These are phyloP conservation scores for Electrophaes corylata DNA, from an alignment of 2,888 invertebrate genomes.

Conservation along the genomic window DNA sequence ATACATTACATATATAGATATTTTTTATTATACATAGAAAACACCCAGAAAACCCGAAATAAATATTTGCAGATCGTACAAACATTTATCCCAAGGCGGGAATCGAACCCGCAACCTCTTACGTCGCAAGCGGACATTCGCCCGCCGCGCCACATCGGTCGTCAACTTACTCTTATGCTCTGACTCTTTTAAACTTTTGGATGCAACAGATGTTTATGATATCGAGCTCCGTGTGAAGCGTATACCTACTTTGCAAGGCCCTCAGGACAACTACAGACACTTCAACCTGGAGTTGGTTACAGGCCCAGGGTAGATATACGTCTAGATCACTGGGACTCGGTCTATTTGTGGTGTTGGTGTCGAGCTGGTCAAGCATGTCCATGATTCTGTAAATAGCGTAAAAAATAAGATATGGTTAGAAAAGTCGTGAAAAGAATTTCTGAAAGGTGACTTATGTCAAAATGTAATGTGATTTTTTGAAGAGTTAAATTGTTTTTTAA, in stretches of 20 bases:
- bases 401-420: conserved; percentile 7
- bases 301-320: conserved; percentile 58
- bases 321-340: conserved; percentile 44
- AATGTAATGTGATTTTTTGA: not conserved
- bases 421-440: not conserved
- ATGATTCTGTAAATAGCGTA: conserved; percentile 13
- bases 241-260: conserved; percentile 11
- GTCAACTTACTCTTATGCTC: too few species aligned
- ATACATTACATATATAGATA: too few species aligned
- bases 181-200: too few species aligned
- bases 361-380: not conserved
- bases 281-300: conserved; percentile 45
- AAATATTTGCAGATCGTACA: too few species aligned
- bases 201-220: too few species aligned
- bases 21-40: too few species aligned
- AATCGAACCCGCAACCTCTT: too few species aligned
- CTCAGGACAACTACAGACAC: conserved; percentile 24
- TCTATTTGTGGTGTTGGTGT: not conserved
- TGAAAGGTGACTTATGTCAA: not conserved
- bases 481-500: not conserved
- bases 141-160: too few species aligned
- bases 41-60: too few species aligned
- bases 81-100: too few species aligned
- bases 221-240: too few species aligned
- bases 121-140: too few species aligned